These are phyloP conservation scores for Circaetus cinerascens DNA, from an alignment of 2,113 vertebrate species.

Conservation along the genomic window DNA sequence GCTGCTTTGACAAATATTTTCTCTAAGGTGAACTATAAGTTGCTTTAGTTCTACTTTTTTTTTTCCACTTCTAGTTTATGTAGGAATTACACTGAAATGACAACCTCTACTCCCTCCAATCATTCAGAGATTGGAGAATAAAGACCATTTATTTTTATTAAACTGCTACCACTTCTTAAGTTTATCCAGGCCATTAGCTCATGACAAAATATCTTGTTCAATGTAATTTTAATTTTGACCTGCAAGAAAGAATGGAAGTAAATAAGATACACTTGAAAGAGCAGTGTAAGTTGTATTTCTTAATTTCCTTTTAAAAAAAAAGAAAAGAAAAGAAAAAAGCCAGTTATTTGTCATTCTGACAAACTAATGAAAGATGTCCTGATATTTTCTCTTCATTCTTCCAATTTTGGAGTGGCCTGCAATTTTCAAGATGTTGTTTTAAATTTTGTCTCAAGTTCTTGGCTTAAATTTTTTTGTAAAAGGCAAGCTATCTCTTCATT, in stretches of 20 bases:
- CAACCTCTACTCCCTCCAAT: background rate
- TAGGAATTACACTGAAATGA: background rate
- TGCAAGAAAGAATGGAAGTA: background rate
- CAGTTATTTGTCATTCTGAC: background rate
- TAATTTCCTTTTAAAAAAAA: background rate
- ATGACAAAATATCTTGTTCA: background rate
- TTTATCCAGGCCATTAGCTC: background rate
- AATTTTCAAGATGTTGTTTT: background rate
- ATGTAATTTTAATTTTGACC: background rate
- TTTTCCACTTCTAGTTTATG: background rate
- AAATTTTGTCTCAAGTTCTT: background rate
- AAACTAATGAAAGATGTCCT: background rate
- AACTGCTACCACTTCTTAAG: background rate
- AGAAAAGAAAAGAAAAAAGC: rapidly evolving
- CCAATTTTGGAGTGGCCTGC: background rate
- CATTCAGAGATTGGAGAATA: background rate
- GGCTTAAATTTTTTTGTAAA: background rate
- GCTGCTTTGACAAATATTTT: constrained; percentile 47
- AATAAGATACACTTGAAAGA: background rate
- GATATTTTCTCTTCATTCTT: background rate
- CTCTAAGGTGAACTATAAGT: background rate
- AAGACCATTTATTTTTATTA: background rate
- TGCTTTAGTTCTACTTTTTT: background rate
- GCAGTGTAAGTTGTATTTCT: background rate
- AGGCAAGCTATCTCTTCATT: constrained; percentile 10